A percentile compares a stretch with the other conserved stretches of the same genome.
Conservation (phyloP, 64 coral and sea anemone species). For the Dendrophyllia cribrosa region DNA sequence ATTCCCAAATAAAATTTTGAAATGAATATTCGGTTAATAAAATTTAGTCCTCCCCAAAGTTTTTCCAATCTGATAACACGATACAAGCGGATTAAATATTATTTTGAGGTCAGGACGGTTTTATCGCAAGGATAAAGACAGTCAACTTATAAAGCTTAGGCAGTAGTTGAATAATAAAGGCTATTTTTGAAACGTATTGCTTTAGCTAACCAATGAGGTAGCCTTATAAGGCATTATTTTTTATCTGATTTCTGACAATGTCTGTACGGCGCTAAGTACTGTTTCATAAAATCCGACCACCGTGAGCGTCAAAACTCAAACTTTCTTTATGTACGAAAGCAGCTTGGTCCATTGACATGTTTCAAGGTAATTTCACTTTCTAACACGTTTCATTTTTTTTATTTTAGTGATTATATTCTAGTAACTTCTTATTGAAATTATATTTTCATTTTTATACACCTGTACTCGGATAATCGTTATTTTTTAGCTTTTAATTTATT, state of each 20-base stretch:
- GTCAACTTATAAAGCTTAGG: neutral
- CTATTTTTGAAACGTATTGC: neutral
- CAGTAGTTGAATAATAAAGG: neutral
- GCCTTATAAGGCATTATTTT: neutral
- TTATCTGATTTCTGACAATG: neutral
- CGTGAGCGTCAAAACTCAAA: neutral
- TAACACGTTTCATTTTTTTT: neutral
- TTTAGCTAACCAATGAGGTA: neutral
- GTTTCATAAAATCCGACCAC: neutral
- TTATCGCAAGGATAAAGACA: slow-evolving; percentile 4
- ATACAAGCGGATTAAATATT: slow-evolving; percentile 8
- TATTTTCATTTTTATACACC: neutral
- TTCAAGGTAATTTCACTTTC: neutral
- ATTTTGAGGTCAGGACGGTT: neutral
- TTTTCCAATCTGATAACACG: slow-evolving; percentile 11
- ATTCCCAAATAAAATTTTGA: neutral
- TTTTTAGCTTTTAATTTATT: slow-evolving; percentile 31
- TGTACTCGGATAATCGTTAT: neutral
- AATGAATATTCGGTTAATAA: neutral
- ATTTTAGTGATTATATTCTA: neutral
- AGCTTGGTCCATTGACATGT: neutral
- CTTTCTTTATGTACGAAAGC: too few species aligned
- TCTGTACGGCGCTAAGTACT: neutral
- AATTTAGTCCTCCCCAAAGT: neutral
- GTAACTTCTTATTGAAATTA: neutral